These are phyloP conservation scores for Penelope pileata DNA, from an alignment of 2,113 vertebrate genomes.

Conservation along the genomic window DNA sequence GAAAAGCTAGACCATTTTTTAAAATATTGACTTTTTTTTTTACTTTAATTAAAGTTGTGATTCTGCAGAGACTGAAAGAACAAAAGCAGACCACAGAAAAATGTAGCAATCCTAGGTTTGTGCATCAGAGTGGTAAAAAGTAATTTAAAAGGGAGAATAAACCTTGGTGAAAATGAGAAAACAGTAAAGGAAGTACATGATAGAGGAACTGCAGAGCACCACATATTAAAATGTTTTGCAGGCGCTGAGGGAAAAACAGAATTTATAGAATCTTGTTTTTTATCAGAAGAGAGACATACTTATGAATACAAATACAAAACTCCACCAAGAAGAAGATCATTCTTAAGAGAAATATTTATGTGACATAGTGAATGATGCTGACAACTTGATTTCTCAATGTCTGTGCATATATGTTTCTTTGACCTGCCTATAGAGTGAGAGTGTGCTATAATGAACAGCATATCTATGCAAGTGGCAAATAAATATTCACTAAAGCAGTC, in stretches of 20 bases:
- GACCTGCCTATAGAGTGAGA: conserved; percentile 9
- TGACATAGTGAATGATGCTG: conserved; percentile 35
- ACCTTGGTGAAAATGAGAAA: not conserved
- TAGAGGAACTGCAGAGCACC: not conserved
- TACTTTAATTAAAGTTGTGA: not conserved
- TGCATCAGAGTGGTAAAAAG: not conserved
- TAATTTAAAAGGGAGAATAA: conserved; percentile 26
- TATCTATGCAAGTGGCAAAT: not conserved
- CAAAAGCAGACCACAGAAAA: not conserved
- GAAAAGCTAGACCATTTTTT: not conserved
- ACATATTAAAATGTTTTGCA: conserved; percentile 27
- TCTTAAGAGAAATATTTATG: conserved; percentile 61
- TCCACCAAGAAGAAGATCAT: conserved; percentile 12
- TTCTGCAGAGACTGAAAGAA: not conserved
- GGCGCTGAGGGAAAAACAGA: not conserved
- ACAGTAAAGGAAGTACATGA: not conserved
- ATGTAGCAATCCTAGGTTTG: not conserved
- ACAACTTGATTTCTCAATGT: conserved; percentile 52
- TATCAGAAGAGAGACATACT: conserved; percentile 12
- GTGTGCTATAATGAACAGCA: conserved; percentile 1
- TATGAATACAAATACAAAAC: conserved; percentile 51
- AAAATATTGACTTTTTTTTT: not conserved
- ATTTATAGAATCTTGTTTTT: conserved; percentile 51
- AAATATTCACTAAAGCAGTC: conserved; percentile 48
- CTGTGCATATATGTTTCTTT: conserved; percentile 24